These are phyloP conservation scores for Enteromius thamalakanensis DNA, from an alignment of 2,797 vertebrate genomes.

Conservation along the genomic window DNA sequence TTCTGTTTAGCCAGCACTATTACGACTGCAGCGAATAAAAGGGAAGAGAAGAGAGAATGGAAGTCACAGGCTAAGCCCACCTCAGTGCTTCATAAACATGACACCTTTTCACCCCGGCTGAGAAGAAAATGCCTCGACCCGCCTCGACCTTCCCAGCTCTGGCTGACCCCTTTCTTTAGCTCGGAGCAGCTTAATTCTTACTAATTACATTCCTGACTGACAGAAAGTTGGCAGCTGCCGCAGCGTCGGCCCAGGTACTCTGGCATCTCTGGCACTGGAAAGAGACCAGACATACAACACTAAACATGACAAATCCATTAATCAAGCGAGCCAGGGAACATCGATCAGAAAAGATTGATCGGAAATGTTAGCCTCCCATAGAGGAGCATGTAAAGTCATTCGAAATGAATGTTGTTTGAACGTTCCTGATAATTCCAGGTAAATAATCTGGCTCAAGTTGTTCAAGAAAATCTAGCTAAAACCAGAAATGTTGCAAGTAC, in stretches of 20 bases:
- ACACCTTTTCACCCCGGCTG: slow-evolving; percentile 75
- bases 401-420: neutral
- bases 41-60: slow-evolving; percentile 31
- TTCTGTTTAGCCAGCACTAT: neutral
- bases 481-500: neutral
- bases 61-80: slow-evolving; percentile 57
- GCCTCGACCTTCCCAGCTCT: slow-evolving; percentile 82
- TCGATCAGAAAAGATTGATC: slow-evolving; percentile 15
- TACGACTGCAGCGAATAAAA: neutral
- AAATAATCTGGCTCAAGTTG: neutral
- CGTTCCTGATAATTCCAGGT: neutral
- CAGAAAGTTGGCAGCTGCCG: slow-evolving; percentile 88
- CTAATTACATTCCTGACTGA: slow-evolving; percentile 97
- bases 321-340: slow-evolving; percentile 5
- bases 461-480: neutral
- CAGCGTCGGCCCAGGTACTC: slow-evolving; percentile 73
- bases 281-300: slow-evolving; percentile 19
- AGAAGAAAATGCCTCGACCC: slow-evolving; percentile 76
- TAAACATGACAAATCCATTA: slow-evolving; percentile 18
- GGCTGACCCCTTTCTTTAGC: slow-evolving; percentile 83
- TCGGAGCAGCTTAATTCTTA: slow-evolving; percentile 88
- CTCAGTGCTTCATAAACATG: slow-evolving; percentile 72
- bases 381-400: slow-evolving; percentile 16
- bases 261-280: slow-evolving; percentile 44
- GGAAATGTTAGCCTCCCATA: neutral